These are phyloP conservation scores for Dendrocopos noguchii DNA, from an alignment of 2,113 vertebrate species.

Conservation along the genomic window DNA sequence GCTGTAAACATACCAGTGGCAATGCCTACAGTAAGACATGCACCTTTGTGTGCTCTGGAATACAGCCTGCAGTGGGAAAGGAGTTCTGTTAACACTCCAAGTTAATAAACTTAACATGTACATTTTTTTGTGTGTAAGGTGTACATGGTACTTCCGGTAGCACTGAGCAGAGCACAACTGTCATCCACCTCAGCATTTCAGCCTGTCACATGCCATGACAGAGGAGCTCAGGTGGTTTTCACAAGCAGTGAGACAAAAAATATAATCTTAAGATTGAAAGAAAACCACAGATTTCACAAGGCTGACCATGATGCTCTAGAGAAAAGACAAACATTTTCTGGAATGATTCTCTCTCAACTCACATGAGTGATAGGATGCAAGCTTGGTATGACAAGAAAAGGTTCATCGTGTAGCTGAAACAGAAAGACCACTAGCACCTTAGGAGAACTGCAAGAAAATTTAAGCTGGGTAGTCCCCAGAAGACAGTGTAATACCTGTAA, in stretches of 20 bases:
- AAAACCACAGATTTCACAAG: neutral
- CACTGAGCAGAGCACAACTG: neutral
- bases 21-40: neutral
- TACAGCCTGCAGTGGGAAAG: neutral
- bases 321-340: neutral
- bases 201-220: neutral
- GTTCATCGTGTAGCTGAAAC: neutral
- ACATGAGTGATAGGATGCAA: neutral
- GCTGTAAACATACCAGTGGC: neutral
- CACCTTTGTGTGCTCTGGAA: neutral
- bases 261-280: neutral
- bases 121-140: neutral
- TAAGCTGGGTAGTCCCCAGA: neutral
- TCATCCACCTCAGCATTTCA: neutral
- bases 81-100: neutral
- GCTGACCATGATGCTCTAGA: neutral
- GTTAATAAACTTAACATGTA: neutral
- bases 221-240: neutral
- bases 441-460: slow-evolving; percentile 27
- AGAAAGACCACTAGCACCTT: neutral
- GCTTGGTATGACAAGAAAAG: neutral
- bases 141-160: neutral
- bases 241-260: neutral
- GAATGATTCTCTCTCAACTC: neutral
- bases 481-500: slow-evolving; percentile 43